Evolutionary conservation across 2,888 invertebrate genomes (phyloP).

Genomic region (Lagria hirta): DNA sequence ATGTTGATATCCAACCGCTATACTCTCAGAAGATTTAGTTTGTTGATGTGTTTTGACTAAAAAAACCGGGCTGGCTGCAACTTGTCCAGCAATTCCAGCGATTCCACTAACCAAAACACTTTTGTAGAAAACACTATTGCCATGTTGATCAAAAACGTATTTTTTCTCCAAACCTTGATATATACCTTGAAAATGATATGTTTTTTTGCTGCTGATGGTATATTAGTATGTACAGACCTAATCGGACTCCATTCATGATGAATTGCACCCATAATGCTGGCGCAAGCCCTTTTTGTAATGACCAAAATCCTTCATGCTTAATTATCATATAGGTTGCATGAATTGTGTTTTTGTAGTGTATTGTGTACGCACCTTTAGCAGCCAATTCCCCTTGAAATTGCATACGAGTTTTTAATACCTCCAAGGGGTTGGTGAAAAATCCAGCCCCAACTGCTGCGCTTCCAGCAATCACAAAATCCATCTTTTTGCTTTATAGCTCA

Average conservation of each 20-base stretch:
- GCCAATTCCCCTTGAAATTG: conserved; percentile 68
- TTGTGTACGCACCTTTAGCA: conserved; percentile 64
- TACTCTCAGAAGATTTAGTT: conserved; percentile 66
- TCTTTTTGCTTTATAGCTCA: too few relatives aligned
- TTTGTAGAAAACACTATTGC: conserved; percentile 55
- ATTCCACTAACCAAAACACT: conserved; percentile 59
- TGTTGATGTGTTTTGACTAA: conserved; percentile 84
- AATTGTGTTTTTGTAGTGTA: conserved; percentile 73
- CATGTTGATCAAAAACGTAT: conserved; percentile 55
- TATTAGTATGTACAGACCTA: too few relatives aligned
- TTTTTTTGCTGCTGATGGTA: too few relatives aligned
- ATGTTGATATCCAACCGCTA: conserved; percentile 84
- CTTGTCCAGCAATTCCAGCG: conserved; percentile 68
- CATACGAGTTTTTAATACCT: conserved; percentile 88
- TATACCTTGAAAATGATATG: conserved; percentile 44
- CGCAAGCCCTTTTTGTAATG: conserved; percentile 76
- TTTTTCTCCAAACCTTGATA: conserved; percentile 42
- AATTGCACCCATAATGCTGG: conserved; percentile 83
- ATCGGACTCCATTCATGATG: conserved; percentile 63
- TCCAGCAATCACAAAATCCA: conserved; percentile 57
- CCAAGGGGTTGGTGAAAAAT: conserved; percentile 84
- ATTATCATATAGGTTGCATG: conserved; percentile 63
- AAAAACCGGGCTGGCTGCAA: conserved; percentile 73
- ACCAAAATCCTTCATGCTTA: conserved; percentile 70
- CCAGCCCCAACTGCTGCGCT: conserved; percentile 64